Conservation (phyloP, 2,797 vertebrate species). For the Oreochromis grahami region DNA sequence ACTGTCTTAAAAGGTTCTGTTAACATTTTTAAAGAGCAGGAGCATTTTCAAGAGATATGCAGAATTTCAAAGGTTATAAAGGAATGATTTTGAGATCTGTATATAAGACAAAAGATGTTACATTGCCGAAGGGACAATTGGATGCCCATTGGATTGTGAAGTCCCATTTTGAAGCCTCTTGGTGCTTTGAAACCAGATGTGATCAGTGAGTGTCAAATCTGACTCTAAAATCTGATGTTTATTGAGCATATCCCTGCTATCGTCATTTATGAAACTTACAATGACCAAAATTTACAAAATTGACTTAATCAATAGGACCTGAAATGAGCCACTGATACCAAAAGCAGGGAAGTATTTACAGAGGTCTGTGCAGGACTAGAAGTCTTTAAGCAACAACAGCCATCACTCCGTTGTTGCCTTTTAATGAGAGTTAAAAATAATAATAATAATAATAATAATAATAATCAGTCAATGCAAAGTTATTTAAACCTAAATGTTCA, state of each 20-base stretch:
- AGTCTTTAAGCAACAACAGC: not conserved
- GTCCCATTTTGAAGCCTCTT: not conserved
- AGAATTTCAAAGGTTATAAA: not conserved
- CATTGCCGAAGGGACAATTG: not conserved
- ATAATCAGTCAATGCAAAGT: fast-evolving
- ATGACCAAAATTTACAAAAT: fast-evolving
- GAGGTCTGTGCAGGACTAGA: not conserved
- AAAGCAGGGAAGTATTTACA: not conserved
- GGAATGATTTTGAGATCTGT: not conserved
- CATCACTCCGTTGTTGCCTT: not conserved
- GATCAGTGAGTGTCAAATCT: not conserved
- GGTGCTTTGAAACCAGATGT: not conserved
- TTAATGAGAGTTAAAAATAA: fast-evolving
- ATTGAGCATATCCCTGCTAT: not conserved
- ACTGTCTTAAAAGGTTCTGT: not conserved
- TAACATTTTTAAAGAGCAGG: not conserved
- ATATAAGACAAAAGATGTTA: fast-evolving
- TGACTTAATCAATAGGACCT: not conserved
- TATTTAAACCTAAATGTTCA: not conserved
- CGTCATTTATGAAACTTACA: not conserved
- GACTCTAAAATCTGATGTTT: not conserved
- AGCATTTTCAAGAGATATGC: not conserved
- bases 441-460: too few relatives aligned
- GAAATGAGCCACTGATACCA: not conserved
- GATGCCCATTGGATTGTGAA: not conserved